Conservation (phyloP, 2,888 invertebrate genomes). For the Drosophila kambysellisi region DNA sequence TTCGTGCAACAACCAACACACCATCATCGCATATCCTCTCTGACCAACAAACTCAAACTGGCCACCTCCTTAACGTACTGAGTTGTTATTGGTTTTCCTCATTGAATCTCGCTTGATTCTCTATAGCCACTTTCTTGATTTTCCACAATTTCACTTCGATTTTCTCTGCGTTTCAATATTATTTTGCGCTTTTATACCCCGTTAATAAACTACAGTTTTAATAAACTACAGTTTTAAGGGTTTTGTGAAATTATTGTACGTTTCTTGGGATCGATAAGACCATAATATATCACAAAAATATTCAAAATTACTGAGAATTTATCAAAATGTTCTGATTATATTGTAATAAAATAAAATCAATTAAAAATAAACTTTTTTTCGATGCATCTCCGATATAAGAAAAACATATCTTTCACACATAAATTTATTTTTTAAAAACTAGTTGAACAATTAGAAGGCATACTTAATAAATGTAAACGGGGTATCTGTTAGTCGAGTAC, state of each 20-base stretch:
- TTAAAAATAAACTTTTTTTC: not conserved
- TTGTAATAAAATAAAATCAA: not conserved
- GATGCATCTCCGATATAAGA: too few species aligned
- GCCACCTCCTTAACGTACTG: slow-evolving; percentile 20
- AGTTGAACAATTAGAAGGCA: too few species aligned
- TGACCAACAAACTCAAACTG: slow-evolving; percentile 21
- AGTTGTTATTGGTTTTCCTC: slow-evolving; percentile 61
- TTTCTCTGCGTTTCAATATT: slow-evolving; percentile 40
- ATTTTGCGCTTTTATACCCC: slow-evolving; percentile 34
- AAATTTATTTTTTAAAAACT: not conserved
- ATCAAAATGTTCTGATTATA: not conserved
- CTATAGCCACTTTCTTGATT: slow-evolving; percentile 50
- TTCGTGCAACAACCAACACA: slow-evolving; percentile 52
- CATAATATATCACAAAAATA: not conserved
- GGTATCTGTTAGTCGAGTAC: slow-evolving; percentile 1
- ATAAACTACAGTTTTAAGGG: too few species aligned
- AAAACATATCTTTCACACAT: not conserved
- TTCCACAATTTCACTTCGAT: slow-evolving; percentile 37
- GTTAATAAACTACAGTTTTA: too few species aligned
- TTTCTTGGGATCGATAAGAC: not conserved
- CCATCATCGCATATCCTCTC: slow-evolving; percentile 34
- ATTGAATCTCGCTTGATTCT: slow-evolving; percentile 61
- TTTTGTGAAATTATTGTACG: not conserved
- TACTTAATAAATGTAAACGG: not conserved
- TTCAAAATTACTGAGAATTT: not conserved